Percentiles rank a stretch among this genome's conserved stretches.
Evolutionary conservation across 2,888 invertebrate species (phyloP).

Genomic region (Cheilosia pagana): DNA sequence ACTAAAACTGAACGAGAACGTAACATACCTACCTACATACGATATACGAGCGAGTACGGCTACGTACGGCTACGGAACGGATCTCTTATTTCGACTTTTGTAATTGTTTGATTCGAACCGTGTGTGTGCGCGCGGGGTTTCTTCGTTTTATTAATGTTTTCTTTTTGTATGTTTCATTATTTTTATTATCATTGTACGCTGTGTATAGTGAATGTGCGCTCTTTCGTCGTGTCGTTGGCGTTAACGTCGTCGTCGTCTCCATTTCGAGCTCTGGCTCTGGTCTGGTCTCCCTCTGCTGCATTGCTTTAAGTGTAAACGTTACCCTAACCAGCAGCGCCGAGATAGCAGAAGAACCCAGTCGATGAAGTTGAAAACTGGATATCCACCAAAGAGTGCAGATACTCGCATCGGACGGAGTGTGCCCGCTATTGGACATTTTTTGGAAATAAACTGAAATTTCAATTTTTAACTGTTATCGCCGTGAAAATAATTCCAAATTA

Average conservation of each 20-base stretch:
- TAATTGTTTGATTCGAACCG: conserved; percentile 74
- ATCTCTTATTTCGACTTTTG: conserved; percentile 72
- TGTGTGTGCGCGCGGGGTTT: conserved; percentile 72
- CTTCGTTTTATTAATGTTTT: conserved; percentile 53
- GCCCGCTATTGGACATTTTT: conserved; percentile 45
- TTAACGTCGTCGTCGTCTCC: conserved; percentile 58
- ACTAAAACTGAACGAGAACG: conserved; percentile 34
- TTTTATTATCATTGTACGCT: conserved; percentile 65
- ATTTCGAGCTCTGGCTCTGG: conserved; percentile 44
- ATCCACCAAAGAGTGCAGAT: conserved; percentile 46
- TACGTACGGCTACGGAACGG: conserved; percentile 8
- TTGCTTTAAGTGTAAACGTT: conserved; percentile 54
- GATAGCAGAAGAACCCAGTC: conserved; percentile 58
- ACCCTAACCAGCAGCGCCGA: conserved; percentile 37
- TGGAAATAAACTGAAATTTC: conserved; percentile 41
- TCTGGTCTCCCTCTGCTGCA: conserved; percentile 71
- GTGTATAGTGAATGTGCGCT: conserved; percentile 49
- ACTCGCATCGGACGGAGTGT: conserved; percentile 11
- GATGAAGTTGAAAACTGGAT: conserved; percentile 48
- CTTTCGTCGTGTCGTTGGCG: conserved; percentile 51
- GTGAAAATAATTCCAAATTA: conserved; percentile 47
- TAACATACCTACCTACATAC: conserved; percentile 21
- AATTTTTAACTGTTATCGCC: conserved; percentile 64
- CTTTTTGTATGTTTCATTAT: conserved; percentile 45
- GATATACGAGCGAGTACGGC: conserved; percentile 14